Evolutionary conservation across 2,797 vertebrate species (phyloP).

Genomic region (Lithobates pipiens): DNA sequence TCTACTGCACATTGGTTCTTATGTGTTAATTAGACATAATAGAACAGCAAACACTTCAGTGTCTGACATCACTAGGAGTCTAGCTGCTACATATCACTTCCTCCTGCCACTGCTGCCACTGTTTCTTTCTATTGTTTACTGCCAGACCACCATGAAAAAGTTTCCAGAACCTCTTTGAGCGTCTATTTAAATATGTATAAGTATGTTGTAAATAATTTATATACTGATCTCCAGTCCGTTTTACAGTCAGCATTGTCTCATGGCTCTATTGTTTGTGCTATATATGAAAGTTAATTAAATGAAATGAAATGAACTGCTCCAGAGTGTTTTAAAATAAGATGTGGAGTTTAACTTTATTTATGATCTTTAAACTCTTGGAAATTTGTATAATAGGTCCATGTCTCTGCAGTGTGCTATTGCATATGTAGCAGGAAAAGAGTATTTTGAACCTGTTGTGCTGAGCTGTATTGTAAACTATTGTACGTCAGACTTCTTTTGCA

Average conservation of each 20-base stretch:
- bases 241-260: conserved; percentile 67
- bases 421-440: no score
- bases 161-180: conserved; percentile 74
- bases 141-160: conserved; percentile 70
- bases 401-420: no score
- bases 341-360: neutral
- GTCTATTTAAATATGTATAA: conserved; percentile 82
- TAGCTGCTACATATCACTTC: conserved; percentile 65
- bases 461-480: no score
- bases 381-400: no score
- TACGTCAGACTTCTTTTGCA: no score
- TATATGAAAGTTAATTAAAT: conserved; percentile 67
- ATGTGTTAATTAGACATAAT: conserved; percentile 53
- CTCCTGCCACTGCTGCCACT: conserved; percentile 71
- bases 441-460: no score
- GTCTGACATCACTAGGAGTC: conserved; percentile 65
- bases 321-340: neutral
- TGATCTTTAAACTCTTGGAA: no score
- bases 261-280: conserved; percentile 67
- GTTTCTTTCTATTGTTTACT: conserved; percentile 71
- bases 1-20: conserved; percentile 43
- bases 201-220: conserved; percentile 79
- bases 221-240: conserved; percentile 73
- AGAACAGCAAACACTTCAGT: conserved; percentile 53
- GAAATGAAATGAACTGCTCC: conserved; percentile 14